Evolutionary conservation across 2,113 vertebrate genomes (phyloP), one percentile per base, ranked within the genome.

Genomic region (Sarotherodon lohbergeri): DNA sequence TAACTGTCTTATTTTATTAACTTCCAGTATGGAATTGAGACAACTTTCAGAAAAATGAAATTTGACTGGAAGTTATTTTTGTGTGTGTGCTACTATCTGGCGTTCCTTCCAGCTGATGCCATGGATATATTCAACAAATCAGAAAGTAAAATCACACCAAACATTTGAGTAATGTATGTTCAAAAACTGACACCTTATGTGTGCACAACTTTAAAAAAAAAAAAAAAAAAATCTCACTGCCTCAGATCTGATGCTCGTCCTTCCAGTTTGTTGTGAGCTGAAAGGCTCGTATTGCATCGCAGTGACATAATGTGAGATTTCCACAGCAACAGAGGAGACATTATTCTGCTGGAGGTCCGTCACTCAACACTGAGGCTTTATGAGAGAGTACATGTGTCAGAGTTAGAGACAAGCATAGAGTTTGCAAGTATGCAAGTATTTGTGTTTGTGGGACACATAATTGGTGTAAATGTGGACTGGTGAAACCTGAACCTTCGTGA

Each of bases 291-390:
- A 54, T 93, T 91, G 86, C 89, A 83, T 84, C 86, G 81, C 86
- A 86, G 83, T 90, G 91, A 86, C 90, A 91, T 55, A 73, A 87
- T 41, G 43, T 50, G 83, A 81, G 78, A 84, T 92, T 86, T 89
- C 90, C 91, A 93, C 91, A 86, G 89, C 88, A 91, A 93, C 90
- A 86, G 86, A 91, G 87, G 85, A 91, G 92, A 90, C 88, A 81
- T 89, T 89, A 94, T 93, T 86, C 91, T 61, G 86, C 89, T 71
- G 82, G 90, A 90, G 54, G 79, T 56, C 29, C 22, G 22, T 94
- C 94, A 91, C 89, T 96, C 95, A 95, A 80, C 95, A 82, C 87
- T 11, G 80, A 24, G 66, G 84, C 90, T 94, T 78, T 80, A 94
- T 89, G 85, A 93, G 92, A 91, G 86, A 83, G 89, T 89, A 61